Evolutionary conservation across 1,140 invertebrate genomes (phyloP), one percentile per base, ranked within the genome.

Genomic region (Temnothorax nylanderi): DNA sequence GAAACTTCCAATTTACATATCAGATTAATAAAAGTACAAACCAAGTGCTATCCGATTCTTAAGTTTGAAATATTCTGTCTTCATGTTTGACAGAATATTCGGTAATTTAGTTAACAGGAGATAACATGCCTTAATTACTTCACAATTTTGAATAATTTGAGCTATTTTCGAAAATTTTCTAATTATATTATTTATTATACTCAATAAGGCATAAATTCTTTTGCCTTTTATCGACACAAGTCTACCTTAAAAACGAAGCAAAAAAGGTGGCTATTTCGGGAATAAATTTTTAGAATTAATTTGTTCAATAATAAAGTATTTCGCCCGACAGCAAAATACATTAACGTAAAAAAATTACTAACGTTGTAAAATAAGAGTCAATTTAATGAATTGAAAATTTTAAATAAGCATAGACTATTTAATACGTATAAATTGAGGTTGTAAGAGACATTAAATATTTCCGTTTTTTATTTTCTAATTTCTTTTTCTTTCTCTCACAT

Each of bases 1-100:
- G 65, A 69, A 71, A 44, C n/a, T 81, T 54, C 37, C 10, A 41
- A 44, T 56, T 80, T 71, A 71, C 65, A 81, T 81, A 81, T 81
- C 65, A 71, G 3, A 44, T 67, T 13, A 65, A 18, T 80, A 71
- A 71, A 69, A 7, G 11, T 41, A 41, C 65, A 71, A 81, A 62
- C 3, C 16, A 41, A 54, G 3, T 69, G 26, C n/a, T n/a, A 1
- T 41, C 16, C 13, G 62, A 13, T 32, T 26, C 26, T 67, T 6
- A 51, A 37, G 7, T 78, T 65, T 37, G 1, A 51, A 37, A 41
- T 47, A 62, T 37, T 49, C 3, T 21, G 10, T 56, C 8, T 58
- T 81, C 0, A 69, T 6, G 0, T 67, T 80, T 41, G 13, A 8
- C 5, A 69, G 0, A 54, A 56, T 49, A 32, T 54, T 80, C 18